Conservation (phyloP, 2,113 vertebrate genomes). For the Hemibagrus wyckioides region DNA sequence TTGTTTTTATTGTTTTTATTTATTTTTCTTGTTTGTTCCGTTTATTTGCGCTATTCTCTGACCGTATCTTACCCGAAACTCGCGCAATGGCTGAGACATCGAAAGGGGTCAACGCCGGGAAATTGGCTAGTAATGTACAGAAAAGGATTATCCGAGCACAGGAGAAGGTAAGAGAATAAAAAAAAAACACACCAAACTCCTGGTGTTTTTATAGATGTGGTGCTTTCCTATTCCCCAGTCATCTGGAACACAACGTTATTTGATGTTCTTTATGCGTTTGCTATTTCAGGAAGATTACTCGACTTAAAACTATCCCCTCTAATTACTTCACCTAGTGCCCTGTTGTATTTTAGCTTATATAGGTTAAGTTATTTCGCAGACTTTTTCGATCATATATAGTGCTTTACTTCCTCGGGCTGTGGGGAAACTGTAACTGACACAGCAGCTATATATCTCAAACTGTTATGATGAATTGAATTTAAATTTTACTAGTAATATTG, state of each 20-base stretch:
- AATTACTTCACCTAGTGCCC: background rate
- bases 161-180: constrained; percentile 84
- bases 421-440: background rate
- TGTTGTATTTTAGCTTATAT: background rate
- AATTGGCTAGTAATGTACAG: constrained; percentile 92
- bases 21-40: constrained; percentile 21
- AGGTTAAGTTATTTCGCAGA: background rate
- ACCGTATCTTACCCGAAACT: constrained; percentile 43
- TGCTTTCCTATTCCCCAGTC: background rate
- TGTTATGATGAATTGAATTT: background rate
- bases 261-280: background rate
- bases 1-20: background rate
- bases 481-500: background rate
- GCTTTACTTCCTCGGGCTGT: background rate
- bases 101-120: constrained; percentile 93
- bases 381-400: background rate
- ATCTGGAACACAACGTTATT: constrained; percentile 2
- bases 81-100: constrained; percentile 89
- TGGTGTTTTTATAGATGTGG: background rate
- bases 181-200: background rate
- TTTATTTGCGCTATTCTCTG: constrained; percentile 2
- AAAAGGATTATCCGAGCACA: constrained; percentile 93
- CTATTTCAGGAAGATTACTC: background rate
- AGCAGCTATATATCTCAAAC: background rate
- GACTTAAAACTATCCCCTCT: background rate